Conservation (phyloP, 2,888 invertebrate genomes). For the Epistrophe eligans region DNA sequence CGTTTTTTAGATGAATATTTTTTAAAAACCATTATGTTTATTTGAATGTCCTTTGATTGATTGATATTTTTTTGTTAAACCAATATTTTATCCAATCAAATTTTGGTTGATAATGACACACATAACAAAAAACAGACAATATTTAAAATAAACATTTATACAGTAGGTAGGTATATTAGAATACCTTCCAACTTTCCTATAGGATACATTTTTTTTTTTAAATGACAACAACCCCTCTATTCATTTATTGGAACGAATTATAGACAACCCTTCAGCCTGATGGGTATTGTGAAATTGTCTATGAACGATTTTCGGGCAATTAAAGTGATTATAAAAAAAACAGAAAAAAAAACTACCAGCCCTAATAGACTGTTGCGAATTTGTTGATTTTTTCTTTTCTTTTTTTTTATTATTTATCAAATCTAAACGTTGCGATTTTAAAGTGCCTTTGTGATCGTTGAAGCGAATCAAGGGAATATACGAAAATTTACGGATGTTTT, state of each 20-base stretch:
- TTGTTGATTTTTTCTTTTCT: slow-evolving; percentile 57
- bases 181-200: neutral
- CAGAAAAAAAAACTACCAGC: slow-evolving; percentile 48
- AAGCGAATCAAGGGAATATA: slow-evolving; percentile 56
- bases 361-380: slow-evolving; percentile 72
- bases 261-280: slow-evolving; percentile 57
- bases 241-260: slow-evolving; percentile 58
- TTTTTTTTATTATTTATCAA: slow-evolving; percentile 24
- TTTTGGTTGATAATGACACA: neutral
- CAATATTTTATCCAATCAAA: neutral
- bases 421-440: slow-evolving; percentile 40
- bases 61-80: neutral
- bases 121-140: neutral
- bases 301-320: slow-evolving; percentile 72
- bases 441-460: slow-evolving; percentile 52
- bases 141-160: neutral
- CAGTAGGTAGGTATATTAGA: neutral
- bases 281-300: slow-evolving; percentile 49
- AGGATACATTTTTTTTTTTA: slow-evolving; percentile 8
- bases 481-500: slow-evolving; percentile 26
- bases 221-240: slow-evolving; percentile 30
- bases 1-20: neutral
- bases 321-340: slow-evolving; percentile 60
- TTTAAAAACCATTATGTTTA: neutral
- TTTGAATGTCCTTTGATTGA: neutral